Evolutionary conservation across 2,797 vertebrate genomes (phyloP).

Genomic region (Parambassis ranga): DNA sequence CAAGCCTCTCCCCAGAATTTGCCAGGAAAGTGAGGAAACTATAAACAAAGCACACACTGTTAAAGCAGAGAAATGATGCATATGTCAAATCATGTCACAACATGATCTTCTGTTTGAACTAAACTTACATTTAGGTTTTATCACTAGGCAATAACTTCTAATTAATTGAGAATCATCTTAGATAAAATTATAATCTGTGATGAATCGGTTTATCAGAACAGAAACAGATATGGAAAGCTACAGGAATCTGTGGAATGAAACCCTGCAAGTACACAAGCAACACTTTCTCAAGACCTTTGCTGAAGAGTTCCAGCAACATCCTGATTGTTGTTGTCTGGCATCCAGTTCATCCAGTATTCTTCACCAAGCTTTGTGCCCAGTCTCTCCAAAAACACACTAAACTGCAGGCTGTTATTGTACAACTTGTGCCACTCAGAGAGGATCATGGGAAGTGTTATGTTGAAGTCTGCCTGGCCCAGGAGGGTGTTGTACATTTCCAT

Average conservation of each 20-base stretch:
- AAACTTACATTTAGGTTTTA: background rate
- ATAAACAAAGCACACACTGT: slow-evolving; percentile 5
- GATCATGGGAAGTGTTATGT: slow-evolving; percentile 70
- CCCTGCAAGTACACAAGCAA: background rate
- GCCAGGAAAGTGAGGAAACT: slow-evolving; percentile 58
- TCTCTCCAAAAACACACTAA: background rate
- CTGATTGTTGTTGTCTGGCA: slow-evolving; percentile 28
- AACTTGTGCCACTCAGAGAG: slow-evolving; percentile 76
- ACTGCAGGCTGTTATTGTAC: slow-evolving; percentile 20
- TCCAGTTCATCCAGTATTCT: slow-evolving; percentile 60
- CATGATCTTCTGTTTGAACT: too few relatives aligned
- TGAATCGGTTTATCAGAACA: background rate
- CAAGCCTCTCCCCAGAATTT: slow-evolving; percentile 57
- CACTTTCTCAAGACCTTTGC: slow-evolving; percentile 65
- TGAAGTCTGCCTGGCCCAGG: slow-evolving; percentile 13
- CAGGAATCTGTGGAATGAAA: slow-evolving; percentile 13
- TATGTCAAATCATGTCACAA: too few relatives aligned
- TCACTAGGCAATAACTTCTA: too few relatives aligned
- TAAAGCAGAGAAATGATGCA: background rate
- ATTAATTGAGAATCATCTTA: background rate
- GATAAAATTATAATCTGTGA: background rate
- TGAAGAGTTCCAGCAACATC: slow-evolving; percentile 47
- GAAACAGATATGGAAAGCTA: background rate
- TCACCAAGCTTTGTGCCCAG: slow-evolving; percentile 23
- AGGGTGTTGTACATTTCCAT: slow-evolving; percentile 16